These are phyloP conservation scores for Aplocera efformata DNA, from an alignment of 2,888 invertebrate genomes.

Conservation along the genomic window DNA sequence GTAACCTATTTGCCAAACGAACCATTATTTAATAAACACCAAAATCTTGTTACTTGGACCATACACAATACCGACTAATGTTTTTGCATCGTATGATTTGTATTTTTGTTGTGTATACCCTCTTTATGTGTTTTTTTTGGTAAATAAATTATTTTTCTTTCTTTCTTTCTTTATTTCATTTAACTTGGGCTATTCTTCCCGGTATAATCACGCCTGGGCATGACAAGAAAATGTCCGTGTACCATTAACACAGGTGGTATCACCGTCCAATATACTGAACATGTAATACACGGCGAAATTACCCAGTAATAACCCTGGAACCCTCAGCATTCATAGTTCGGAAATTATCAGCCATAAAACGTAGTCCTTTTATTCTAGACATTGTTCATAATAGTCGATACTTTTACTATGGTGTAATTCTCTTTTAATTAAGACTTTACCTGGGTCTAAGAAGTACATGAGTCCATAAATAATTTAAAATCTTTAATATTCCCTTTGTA, in stretches of 20 bases:
- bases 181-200: constrained; percentile 33
- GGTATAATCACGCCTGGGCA: constrained; percentile 51
- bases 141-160: too few species aligned
- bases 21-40: too few species aligned
- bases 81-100: too few species aligned
- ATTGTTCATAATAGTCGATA: constrained; percentile 47
- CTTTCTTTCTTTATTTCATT: too few species aligned
- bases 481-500: constrained; percentile 16
- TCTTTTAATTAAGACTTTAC: constrained; percentile 14
- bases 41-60: too few species aligned
- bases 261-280: constrained; percentile 56
- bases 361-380: constrained; percentile 63
- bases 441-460: neutral
- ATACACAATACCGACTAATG: too few species aligned
- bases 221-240: constrained; percentile 69
- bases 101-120: too few species aligned
- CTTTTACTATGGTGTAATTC: constrained; percentile 11
- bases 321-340: constrained; percentile 73
- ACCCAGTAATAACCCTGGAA: constrained; percentile 69
- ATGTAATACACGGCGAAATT: constrained; percentile 69
- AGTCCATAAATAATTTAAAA: constrained; percentile 29
- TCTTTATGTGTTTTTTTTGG: too few species aligned
- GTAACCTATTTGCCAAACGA: too few species aligned
- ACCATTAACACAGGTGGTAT: constrained; percentile 60
- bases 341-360: constrained; percentile 77